Percentiles rank a stretch among this genome's conserved stretches.
Evolutionary conservation across 2,113 vertebrate genomes (phyloP).

Genomic region (Colistium nudipinnis): DNA sequence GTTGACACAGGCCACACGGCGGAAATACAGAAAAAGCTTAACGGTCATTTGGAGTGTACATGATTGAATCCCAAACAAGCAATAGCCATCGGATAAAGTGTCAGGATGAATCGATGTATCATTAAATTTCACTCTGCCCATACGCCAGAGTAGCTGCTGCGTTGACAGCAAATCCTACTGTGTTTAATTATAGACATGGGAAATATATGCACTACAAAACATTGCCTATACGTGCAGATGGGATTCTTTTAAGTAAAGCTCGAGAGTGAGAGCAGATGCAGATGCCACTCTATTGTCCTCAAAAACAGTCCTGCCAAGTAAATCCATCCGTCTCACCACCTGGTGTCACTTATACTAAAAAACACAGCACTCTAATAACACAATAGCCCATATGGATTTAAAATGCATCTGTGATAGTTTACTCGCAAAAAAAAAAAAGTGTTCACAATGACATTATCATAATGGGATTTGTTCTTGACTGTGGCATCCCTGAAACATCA

Average conservation of each 20-base stretch:
- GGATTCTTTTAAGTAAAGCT: constrained; percentile 54
- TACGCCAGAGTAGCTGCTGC: constrained; percentile 37
- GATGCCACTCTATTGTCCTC: constrained; percentile 68
- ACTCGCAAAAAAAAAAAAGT: constrained; percentile 24
- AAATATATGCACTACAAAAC: constrained; percentile 43
- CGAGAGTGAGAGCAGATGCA: constrained; percentile 65
- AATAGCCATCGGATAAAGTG: constrained; percentile 60
- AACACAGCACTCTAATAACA: constrained; percentile 2
- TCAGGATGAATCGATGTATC: constrained; percentile 62
- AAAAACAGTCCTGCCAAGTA: constrained; percentile 53
- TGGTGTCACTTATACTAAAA: constrained; percentile 54
- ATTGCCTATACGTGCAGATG: constrained; percentile 58
- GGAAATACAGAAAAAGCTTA: constrained; percentile 48
- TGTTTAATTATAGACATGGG: constrained; percentile 59
- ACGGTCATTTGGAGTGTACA: constrained; percentile 39
- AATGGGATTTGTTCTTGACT: constrained; percentile 28
- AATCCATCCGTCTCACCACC: constrained; percentile 61
- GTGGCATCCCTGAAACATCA: constrained; percentile 16
- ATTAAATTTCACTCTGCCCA: constrained; percentile 57
- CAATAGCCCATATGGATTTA: constrained; percentile 22
- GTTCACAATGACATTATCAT: constrained; percentile 15
- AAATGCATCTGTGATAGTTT: constrained; percentile 11
- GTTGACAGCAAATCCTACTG: constrained; percentile 52
- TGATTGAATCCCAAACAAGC: constrained; percentile 58
- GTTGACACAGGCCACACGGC: constrained; percentile 48